Evolutionary conservation across 2,797 vertebrate genomes (phyloP), one percentile per base, ranked within the genome.

Genomic region (Heteromormyrus szaboi): DNA sequence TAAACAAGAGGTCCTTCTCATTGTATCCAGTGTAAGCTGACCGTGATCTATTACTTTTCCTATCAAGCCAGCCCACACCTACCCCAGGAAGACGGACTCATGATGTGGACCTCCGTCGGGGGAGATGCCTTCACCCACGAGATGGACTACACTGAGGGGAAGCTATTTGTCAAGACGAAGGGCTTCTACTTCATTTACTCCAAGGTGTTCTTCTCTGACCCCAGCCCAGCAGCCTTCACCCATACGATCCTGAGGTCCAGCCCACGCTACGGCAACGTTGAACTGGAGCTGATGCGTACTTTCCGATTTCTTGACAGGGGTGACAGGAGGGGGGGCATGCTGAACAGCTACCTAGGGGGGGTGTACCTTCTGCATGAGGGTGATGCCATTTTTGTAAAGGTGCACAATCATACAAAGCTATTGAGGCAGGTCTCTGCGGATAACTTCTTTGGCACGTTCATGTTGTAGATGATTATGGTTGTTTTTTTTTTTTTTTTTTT

Each of bases 101-200:
- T 96, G 93, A 79, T 37, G 0, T 96, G 96, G 96, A 93, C 91
- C 83, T 33, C 0, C 0, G 8, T 1, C 1, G 50, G 2, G 0
- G 88, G 91, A 11, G 7, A 90, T 0, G 89, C 91, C 0, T 17
- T 94, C 83, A 88, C 93, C 22, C n/a, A 93, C 7, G 17, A 91
- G 14, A 92, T 96, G 85, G 19, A 9, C 22, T 95, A 95, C 91
- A 65, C 4, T 4, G 0, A 94, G 3, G 87, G 89, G 1, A 72
- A 68, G 0, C 92, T 96, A 1, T 3, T 93, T 44, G 91, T 95
- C 50, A 84, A 91, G 89, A 90, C 89, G 81, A 93, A 95, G 22
- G 96, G 95, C 1, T 95, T 89, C 89, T 96, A 96, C 91, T 94
- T 92, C 1, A 88, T 96, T 56, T 96, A 96, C 83, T 95, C 95